A percentile compares a stretch with the other conserved stretches of the same genome.
Evolutionary conservation across 2,797 vertebrate species (phyloP).

Genomic region (Parauchenoglanis ngamensis): DNA sequence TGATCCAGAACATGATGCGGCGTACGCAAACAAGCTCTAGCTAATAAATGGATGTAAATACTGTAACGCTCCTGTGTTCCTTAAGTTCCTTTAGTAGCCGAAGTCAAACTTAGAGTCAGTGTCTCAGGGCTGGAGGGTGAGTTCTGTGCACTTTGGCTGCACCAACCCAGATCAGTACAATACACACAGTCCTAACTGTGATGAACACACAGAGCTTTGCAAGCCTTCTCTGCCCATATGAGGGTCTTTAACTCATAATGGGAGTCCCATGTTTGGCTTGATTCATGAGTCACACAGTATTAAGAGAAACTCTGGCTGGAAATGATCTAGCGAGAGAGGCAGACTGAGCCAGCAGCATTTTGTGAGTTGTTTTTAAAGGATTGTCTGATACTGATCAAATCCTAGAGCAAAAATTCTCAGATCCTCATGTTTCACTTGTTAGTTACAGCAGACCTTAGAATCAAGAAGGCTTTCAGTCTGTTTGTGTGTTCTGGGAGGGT

Average conservation of each 20-base stretch:
- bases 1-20: conserved; percentile 23
- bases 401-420: conserved; percentile 25
- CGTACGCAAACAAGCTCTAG: conserved; percentile 30
- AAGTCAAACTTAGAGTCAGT: neutral
- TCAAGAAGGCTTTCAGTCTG: conserved; percentile 2
- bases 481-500: neutral
- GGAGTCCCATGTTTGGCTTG: conserved; percentile 53
- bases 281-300: conserved; percentile 60
- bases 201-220: neutral
- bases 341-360: conserved; percentile 4
- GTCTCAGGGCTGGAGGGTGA: neutral
- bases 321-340: conserved; percentile 4
- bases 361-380: conserved; percentile 17
- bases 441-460: conserved; percentile 17
- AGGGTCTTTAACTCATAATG: conserved; percentile 59
- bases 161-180: conserved; percentile 62
- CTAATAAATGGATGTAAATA: conserved; percentile 29
- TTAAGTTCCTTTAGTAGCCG: conserved; percentile 33
- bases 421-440: conserved; percentile 25
- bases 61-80: conserved; percentile 27
- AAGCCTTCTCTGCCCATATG: conserved; percentile 52
- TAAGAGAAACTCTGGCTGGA: conserved; percentile 59
- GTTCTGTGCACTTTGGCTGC: conserved; percentile 42
- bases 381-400: conserved; percentile 30
- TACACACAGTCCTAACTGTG: conserved; percentile 49